Conservation (phyloP, 2,113 vertebrate genomes). For the Spea bombifrons region DNA sequence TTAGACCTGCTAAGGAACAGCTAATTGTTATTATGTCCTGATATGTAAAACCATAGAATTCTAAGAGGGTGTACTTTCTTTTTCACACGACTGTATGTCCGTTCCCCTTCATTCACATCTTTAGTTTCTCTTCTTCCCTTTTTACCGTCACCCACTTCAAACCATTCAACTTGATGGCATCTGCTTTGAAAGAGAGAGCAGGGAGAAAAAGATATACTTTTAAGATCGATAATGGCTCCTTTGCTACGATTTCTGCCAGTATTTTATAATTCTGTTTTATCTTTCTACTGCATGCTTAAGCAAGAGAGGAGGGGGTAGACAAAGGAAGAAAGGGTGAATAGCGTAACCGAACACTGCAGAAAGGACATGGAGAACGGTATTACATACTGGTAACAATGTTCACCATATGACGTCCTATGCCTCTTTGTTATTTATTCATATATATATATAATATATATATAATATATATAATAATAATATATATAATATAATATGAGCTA, state of each 20-base stretch:
- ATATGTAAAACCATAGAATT: no score
- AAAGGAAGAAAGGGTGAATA: slow-evolving; percentile 18
- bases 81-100: background rate
- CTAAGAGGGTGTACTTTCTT: no score
- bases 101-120: slow-evolving; percentile 3
- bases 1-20: no score
- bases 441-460: no score
- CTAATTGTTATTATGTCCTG: no score
- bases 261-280: slow-evolving; percentile 47
- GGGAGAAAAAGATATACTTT: slow-evolving; percentile 38
- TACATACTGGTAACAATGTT: background rate
- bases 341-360: background rate
- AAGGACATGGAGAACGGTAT: background rate
- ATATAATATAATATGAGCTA: no score
- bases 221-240: slow-evolving; percentile 48
- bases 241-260: slow-evolving; percentile 40
- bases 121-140: slow-evolving; percentile 13
- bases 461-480: no score
- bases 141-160: slow-evolving; percentile 42
- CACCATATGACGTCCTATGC: no score
- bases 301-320: slow-evolving; percentile 28
- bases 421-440: no score
- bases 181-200: slow-evolving; percentile 33
- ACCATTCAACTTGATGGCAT: slow-evolving; percentile 44
- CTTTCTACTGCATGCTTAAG: slow-evolving; percentile 39